Evolutionary conservation across 2,113 vertebrate species (phyloP).

Genomic region (Charadrius vociferus): DNA sequence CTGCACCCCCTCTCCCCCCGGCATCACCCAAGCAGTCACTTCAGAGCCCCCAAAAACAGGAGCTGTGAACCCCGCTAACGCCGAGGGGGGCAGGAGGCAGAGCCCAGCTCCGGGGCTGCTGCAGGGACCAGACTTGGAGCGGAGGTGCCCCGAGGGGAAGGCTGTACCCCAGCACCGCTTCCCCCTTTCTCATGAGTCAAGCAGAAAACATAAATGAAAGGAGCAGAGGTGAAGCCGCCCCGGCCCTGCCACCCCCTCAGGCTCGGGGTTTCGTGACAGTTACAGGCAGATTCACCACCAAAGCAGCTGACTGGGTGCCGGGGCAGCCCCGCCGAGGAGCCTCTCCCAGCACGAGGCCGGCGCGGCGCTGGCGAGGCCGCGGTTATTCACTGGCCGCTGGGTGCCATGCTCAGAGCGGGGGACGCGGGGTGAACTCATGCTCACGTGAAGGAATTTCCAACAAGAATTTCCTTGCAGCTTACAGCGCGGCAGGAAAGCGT

Average conservation of each 20-base stretch:
- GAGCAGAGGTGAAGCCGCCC: fast-evolving
- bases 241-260: not conserved
- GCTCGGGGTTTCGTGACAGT: not conserved
- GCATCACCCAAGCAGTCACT: not conserved
- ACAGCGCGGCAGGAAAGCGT: not conserved
- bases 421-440: fast-evolving
- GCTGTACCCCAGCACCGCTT: not conserved
- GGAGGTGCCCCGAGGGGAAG: not conserved
- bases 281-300: not conserved
- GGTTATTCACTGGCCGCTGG: not conserved
- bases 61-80: not conserved
- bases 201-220: not conserved
- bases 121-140: fast-evolving
- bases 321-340: not conserved
- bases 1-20: fast-evolving
- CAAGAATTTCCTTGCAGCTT: not conserved
- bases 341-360: not conserved
- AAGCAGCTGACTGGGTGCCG: not conserved
- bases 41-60: not conserved
- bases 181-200: not conserved
- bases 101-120: fast-evolving
- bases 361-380: fast-evolving
- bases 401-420: fast-evolving
- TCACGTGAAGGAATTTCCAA: not conserved
- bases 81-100: not conserved